A percentile compares a stretch with the other conserved stretches of the same genome.
These are phyloP conservation scores for Pelmatolapia mariae DNA, from an alignment of 2,113 vertebrate genomes.

Conservation along the genomic window DNA sequence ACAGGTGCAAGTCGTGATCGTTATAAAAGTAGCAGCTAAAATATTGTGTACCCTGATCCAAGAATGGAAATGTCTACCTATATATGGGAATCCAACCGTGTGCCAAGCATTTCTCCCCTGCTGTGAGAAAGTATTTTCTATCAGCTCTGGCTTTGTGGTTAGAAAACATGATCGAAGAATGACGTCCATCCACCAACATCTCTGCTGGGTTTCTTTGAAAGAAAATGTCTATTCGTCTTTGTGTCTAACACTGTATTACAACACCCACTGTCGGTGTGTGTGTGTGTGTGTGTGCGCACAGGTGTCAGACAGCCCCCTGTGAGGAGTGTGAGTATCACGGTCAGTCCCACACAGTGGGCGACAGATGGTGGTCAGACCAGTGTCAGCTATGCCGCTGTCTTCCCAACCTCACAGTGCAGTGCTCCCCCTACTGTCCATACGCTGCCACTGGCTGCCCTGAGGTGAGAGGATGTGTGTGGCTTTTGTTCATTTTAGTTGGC, in stretches of 20 bases:
- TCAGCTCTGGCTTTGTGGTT: background rate
- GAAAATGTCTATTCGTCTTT: rapidly evolving
- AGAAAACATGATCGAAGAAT: background rate
- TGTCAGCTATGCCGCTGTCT: conserved; percentile 83
- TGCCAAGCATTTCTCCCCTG: background rate
- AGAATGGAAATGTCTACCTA: background rate
- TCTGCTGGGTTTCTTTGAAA: background rate
- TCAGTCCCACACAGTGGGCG: conserved; percentile 57
- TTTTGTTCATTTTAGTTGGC: background rate
- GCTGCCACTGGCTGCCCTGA: conserved; percentile 72
- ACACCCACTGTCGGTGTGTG: rapidly evolving
- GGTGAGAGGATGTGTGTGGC: conserved; percentile 56
- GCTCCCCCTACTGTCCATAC: conserved; percentile 76
- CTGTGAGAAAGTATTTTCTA: rapidly evolving
- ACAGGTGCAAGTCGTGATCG: background rate
- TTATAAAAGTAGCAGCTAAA: background rate
- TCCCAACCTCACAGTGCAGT: conserved; percentile 63
- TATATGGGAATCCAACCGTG: background rate
- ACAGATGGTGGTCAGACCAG: conserved; percentile 75
- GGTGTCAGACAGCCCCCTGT: conserved; percentile 81
- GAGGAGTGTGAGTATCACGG: conserved; percentile 74
- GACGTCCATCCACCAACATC: background rate
- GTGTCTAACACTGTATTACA: background rate
- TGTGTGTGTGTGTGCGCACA: conserved; percentile 9
- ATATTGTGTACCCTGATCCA: background rate